phyloP scores from a whole-genome alignment of 37 sponge, comb jelly and placozoan genomes.

The Eunapius fragilis region DNA sequence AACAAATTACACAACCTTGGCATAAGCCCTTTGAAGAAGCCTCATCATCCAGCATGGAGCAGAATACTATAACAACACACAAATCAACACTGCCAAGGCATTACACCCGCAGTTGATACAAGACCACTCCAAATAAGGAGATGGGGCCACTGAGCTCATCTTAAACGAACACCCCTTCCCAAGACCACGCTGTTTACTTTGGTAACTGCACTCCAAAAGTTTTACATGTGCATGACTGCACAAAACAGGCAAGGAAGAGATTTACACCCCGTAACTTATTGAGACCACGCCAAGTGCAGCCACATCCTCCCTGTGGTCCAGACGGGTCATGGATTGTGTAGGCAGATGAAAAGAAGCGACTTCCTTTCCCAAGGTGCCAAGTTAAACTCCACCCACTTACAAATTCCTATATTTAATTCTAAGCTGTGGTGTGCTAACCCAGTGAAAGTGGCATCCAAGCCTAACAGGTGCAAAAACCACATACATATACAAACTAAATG shows the following conservation, averaged over 20 bases:
- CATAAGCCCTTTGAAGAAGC: too few relatives aligned
- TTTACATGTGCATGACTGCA: not conserved
- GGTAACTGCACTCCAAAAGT: not conserved
- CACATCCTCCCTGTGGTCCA: not conserved
- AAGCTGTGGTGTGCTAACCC: not conserved
- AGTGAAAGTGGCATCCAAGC: not conserved
- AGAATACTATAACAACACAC: not conserved
- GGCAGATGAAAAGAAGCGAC: not conserved
- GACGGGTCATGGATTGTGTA: not conserved
- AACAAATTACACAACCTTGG: too few relatives aligned
- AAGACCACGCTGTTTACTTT: not conserved
- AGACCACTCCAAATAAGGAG: not conserved
- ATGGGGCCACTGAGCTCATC: not conserved
- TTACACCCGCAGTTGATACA: not conserved
- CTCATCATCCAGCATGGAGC: not conserved
- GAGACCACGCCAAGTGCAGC: not conserved
- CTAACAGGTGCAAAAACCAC: not conserved
- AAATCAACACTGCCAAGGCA: not conserved
- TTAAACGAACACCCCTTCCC: not conserved
- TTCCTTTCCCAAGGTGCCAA: not conserved
- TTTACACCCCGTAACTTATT: too few relatives aligned
- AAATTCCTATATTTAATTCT: not conserved
- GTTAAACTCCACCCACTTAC: not conserved
- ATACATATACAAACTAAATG: not conserved
- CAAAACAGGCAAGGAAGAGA: not conserved